Evolutionary conservation across 2,888 invertebrate species (phyloP).

Genomic region (Micoletzkya japonica): DNA sequence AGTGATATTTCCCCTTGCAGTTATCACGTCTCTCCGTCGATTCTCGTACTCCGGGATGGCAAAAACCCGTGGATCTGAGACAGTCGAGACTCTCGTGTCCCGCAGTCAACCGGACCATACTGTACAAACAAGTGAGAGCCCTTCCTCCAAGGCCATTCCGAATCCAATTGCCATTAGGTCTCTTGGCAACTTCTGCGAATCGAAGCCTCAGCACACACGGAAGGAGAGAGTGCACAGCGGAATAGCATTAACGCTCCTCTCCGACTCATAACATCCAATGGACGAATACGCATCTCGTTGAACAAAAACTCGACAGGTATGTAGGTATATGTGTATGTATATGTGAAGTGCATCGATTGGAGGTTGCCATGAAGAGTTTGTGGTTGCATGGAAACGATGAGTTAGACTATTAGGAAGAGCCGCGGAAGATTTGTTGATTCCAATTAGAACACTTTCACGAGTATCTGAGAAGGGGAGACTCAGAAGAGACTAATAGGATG

Average conservation of each 20-base stretch:
- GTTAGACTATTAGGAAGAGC: no score
- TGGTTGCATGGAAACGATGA: no score
- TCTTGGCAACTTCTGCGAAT: conserved; percentile 90
- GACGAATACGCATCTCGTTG: conserved; percentile 89
- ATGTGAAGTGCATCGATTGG: no score
- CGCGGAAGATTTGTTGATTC: no score
- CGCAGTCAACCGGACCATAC: conserved; percentile 83
- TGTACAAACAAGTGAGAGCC: conserved; percentile 80
- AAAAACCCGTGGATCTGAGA: conserved; percentile 78
- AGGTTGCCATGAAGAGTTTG: no score
- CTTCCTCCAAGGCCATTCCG: no score
- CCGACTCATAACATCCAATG: conserved; percentile 87
- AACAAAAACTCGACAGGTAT: conserved; percentile 74
- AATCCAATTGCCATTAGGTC: conserved; percentile 65
- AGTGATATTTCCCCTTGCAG: conserved; percentile 68
- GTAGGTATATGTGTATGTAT: no score
- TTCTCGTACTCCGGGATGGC: conserved; percentile 89
- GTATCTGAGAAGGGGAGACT: no score
- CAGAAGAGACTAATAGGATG: neutral
- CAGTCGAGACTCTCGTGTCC: conserved; percentile 88
- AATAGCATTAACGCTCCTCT: conserved; percentile 72
- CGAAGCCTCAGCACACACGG: conserved; percentile 46
- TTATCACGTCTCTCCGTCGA: conserved; percentile 89
- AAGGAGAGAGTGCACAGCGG: conserved; percentile 38
- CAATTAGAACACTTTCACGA: no score